phyloP scores from a whole-genome alignment of 2,888 invertebrate genomes.

The Muschampia plurimacula region DNA sequence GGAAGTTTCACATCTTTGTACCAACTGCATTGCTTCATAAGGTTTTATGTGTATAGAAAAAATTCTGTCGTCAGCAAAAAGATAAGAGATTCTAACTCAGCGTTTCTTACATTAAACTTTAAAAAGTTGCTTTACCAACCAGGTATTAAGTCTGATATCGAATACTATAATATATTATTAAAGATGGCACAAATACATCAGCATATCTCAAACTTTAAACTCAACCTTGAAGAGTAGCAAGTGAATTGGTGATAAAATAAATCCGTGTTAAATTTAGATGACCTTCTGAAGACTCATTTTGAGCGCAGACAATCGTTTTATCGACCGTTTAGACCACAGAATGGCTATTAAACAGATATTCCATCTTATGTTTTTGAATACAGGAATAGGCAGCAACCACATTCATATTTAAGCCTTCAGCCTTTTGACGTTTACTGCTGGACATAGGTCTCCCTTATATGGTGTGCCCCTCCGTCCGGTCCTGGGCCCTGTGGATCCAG shows the following conservation, averaged over 20 bases:
- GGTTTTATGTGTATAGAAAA: not conserved
- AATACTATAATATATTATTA: not conserved
- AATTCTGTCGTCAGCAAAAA: not conserved
- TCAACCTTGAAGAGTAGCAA: slow-evolving; percentile 16
- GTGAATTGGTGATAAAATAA: slow-evolving; percentile 25
- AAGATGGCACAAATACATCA: not conserved
- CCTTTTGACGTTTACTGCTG: no score
- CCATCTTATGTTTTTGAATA: not conserved
- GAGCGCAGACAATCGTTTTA: slow-evolving; percentile 32
- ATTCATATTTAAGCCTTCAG: no score
- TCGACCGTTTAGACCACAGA: slow-evolving; percentile 15
- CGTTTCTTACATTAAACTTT: not conserved
- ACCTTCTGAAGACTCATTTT: slow-evolving; percentile 26
- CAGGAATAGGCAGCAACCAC: not conserved
- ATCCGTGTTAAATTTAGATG: slow-evolving; percentile 27
- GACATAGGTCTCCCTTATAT: no score
- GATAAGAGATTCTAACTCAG: not conserved
- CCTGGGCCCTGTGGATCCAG: no score
- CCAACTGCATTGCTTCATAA: not conserved
- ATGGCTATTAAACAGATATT: slow-evolving; percentile 8
- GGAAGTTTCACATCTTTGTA: not conserved
- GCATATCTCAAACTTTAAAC: not conserved
- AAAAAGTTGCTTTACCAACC: not conserved
- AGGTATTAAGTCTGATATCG: not conserved
- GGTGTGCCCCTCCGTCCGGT: no score